These are phyloP conservation scores for Yponomeuta evonymella DNA, from an alignment of 2,888 invertebrate species.

Conservation along the genomic window DNA sequence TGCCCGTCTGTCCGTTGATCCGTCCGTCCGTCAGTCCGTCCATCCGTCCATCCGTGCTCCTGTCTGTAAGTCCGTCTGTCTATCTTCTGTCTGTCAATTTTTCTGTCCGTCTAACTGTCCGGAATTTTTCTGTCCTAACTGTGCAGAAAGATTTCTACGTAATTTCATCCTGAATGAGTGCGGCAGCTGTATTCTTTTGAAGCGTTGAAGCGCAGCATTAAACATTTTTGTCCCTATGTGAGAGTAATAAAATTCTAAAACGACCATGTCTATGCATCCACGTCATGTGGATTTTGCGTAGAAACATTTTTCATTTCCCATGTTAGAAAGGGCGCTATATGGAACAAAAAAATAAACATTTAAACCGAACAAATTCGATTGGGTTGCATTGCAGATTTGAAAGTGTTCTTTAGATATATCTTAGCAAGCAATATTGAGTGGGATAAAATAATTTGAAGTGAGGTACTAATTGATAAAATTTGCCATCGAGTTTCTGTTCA, in stretches of 20 bases:
- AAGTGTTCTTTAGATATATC: neutral
- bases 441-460: too few relatives aligned
- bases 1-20: too few relatives aligned
- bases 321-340: neutral
- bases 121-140: too few relatives aligned
- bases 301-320: neutral
- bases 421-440: too few relatives aligned
- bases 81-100: too few relatives aligned
- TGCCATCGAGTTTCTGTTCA: too few relatives aligned
- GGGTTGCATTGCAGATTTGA: neutral
- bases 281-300: neutral
- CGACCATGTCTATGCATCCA: neutral
- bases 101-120: too few relatives aligned
- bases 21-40: too few relatives aligned
- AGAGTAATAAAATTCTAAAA: slow-evolving; percentile 2
- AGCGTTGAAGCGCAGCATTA: neutral
- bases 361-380: neutral
- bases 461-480: too few relatives aligned
- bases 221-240: slow-evolving; percentile 9
- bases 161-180: neutral
- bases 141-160: too few relatives aligned
- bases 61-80: too few relatives aligned
- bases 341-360: neutral
- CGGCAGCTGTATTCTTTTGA: neutral
- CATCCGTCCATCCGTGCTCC: too few relatives aligned